Percentiles rank a stretch among this genome's conserved stretches.
Evolutionary conservation across 1,140 invertebrate genomes (phyloP).

Genomic region (Zophobas atratus): DNA sequence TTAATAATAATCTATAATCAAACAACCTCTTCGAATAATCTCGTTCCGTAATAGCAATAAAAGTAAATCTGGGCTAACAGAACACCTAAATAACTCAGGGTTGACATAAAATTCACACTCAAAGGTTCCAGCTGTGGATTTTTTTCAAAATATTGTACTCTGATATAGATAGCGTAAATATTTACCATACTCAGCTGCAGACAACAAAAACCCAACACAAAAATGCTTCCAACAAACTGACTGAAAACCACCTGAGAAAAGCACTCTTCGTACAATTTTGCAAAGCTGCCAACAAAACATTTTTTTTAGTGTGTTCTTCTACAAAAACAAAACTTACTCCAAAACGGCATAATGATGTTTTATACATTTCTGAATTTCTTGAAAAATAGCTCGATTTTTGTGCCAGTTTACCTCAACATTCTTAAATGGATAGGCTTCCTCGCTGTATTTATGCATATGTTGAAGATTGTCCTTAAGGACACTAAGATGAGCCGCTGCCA

Average conservation of each 20-base stretch:
- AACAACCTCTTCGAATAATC: constrained; percentile 37
- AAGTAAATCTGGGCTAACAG: constrained; percentile 16
- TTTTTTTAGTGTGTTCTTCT: background rate
- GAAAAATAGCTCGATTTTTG: background rate
- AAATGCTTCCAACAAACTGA: background rate
- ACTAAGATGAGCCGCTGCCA: background rate
- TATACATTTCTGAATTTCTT: background rate
- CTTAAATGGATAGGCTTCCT: background rate
- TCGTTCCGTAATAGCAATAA: constrained; percentile 31
- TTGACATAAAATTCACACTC: constrained; percentile 13
- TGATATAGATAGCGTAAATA: background rate
- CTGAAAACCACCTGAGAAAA: constrained; percentile 2
- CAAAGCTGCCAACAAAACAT: background rate
- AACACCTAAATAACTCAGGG: background rate
- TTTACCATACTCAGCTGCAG: background rate
- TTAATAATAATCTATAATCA: background rate
- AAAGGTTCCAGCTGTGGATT: background rate
- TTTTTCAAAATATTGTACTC: background rate
- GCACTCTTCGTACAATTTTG: background rate
- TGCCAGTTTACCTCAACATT: background rate
- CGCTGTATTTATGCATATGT: background rate
- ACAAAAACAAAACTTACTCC: background rate
- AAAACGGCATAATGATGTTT: background rate
- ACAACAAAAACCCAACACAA: background rate
- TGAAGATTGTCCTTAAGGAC: background rate